Percentiles rank a stretch among this genome's conserved stretches.
phyloP scores from a whole-genome alignment of 2,888 invertebrate species.

The Drosophila meridiana region DNA sequence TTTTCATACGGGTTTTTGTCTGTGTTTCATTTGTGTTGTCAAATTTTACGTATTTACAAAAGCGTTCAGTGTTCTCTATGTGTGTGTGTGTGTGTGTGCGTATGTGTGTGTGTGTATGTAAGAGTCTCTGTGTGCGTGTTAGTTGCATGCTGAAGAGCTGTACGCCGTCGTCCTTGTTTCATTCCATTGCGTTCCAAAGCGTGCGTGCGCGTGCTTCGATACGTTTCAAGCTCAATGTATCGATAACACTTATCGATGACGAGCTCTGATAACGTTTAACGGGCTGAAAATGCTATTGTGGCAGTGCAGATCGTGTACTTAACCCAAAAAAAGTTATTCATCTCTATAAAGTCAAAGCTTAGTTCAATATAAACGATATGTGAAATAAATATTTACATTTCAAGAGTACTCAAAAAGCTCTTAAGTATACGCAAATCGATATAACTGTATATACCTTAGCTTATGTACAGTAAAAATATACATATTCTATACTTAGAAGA shows the following conservation, averaged over 20 bases:
- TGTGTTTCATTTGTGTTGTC: neutral
- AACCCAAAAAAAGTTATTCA: slow-evolving; percentile 22
- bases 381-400: slow-evolving; percentile 7
- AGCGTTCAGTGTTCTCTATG: slow-evolving; percentile 35
- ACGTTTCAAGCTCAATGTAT: slow-evolving; percentile 23
- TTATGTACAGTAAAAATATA: slow-evolving; percentile 6
- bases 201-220: slow-evolving; percentile 52
- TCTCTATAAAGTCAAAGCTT: slow-evolving; percentile 14
- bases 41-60: slow-evolving; percentile 48
- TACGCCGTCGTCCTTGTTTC: slow-evolving; percentile 36
- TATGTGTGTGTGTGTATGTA: slow-evolving; percentile 21
- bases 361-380: slow-evolving; percentile 4
- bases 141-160: slow-evolving; percentile 53
- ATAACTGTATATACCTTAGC: slow-evolving; percentile 10
- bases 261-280: slow-evolving; percentile 21
- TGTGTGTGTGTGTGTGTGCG: slow-evolving; percentile 15
- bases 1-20: neutral
- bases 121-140: slow-evolving; percentile 18
- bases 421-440: slow-evolving; percentile 8
- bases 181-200: slow-evolving; percentile 64
- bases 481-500: neutral
- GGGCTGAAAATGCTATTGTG: slow-evolving; percentile 46
- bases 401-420: neutral
- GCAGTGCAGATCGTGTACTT: slow-evolving; percentile 51
- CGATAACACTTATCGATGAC: slow-evolving; percentile 15